phyloP scores from a whole-genome alignment of 92 coral and sea anemone genomes.

The Palythoa heliodiscus region DNA sequence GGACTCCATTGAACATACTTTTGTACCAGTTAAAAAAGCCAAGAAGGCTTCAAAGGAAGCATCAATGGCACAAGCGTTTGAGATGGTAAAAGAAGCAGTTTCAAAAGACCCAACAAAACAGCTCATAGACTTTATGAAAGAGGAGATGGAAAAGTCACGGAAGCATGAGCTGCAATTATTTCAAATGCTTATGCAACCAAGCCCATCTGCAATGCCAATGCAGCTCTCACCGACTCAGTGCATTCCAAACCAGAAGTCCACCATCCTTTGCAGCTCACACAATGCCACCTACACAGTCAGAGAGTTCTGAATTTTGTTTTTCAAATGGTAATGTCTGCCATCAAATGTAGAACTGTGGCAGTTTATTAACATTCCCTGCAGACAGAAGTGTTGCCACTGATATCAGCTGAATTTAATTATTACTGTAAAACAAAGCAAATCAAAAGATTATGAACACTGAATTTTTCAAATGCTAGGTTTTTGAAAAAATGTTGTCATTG shows the following conservation, averaged over 20 bases:
- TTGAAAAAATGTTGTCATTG: slow-evolving; percentile 27
- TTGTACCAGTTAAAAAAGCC: slow-evolving; percentile 31
- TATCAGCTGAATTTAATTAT: slow-evolving; percentile 5
- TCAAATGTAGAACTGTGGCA: slow-evolving; percentile 19
- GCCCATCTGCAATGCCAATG: slow-evolving; percentile 1
- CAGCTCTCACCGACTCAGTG: slow-evolving; percentile 9
- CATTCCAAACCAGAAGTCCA: slow-evolving; percentile 20
- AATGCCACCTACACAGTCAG: slow-evolving; percentile 28
- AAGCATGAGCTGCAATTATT: slow-evolving; percentile 40
- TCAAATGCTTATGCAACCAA: slow-evolving; percentile 33
- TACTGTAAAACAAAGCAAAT: background rate
- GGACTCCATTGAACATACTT: background rate
- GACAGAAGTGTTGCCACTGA: slow-evolving; percentile 2
- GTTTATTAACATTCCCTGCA: slow-evolving; percentile 10
- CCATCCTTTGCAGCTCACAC: slow-evolving; percentile 25
- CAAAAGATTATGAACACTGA: slow-evolving; percentile 9
- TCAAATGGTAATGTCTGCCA: slow-evolving; percentile 20
- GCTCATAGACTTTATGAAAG: slow-evolving; percentile 30
- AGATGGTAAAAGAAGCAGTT: slow-evolving; percentile 3
- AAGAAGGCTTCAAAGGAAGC: slow-evolving; percentile 31
- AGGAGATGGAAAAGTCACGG: slow-evolving; percentile 35
- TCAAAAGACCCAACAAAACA: slow-evolving; percentile 33
- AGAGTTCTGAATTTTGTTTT: slow-evolving; percentile 15
- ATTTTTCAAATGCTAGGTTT: slow-evolving; percentile 24
- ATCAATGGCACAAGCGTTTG: slow-evolving; percentile 14